Conservation (phyloP, 2,888 invertebrate genomes). For the Esperia sulphurella region DNA sequence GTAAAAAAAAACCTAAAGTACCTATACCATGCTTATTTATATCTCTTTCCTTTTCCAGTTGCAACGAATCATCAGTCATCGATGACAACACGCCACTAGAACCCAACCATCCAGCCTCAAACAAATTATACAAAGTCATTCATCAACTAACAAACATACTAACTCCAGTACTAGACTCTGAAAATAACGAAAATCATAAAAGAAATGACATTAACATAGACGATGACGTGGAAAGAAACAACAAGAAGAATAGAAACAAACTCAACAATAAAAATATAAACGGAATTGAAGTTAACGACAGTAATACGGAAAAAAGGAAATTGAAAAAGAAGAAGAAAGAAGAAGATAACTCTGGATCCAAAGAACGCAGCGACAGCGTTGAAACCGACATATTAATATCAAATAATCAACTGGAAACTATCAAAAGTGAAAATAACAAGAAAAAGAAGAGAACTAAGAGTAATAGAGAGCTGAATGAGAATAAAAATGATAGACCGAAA, state of each 20-base stretch:
- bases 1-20: too few species aligned
- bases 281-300: constrained; percentile 13
- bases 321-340: neutral
- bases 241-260: constrained; percentile 9
- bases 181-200: constrained; percentile 7
- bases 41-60: constrained; percentile 30
- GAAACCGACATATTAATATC: constrained; percentile 17
- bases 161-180: constrained; percentile 23
- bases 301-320: constrained; percentile 8
- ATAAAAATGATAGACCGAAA: constrained; percentile 26
- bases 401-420: constrained; percentile 4
- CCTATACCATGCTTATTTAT: neutral
- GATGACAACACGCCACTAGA: constrained; percentile 27
- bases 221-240: neutral
- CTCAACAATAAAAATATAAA: constrained; percentile 15
- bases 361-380: neutral
- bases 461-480: constrained; percentile 10
- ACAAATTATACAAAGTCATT: constrained; percentile 46
- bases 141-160: constrained; percentile 39
- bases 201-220: constrained; percentile 23
- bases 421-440: constrained; percentile 3
- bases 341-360: neutral
- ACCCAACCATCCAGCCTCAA: constrained; percentile 25
- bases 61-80: constrained; percentile 25
- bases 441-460: constrained; percentile 19